Conservation (phyloP, 2,888 invertebrate genomes). For the Pyrocoelia pectoralis region DNA sequence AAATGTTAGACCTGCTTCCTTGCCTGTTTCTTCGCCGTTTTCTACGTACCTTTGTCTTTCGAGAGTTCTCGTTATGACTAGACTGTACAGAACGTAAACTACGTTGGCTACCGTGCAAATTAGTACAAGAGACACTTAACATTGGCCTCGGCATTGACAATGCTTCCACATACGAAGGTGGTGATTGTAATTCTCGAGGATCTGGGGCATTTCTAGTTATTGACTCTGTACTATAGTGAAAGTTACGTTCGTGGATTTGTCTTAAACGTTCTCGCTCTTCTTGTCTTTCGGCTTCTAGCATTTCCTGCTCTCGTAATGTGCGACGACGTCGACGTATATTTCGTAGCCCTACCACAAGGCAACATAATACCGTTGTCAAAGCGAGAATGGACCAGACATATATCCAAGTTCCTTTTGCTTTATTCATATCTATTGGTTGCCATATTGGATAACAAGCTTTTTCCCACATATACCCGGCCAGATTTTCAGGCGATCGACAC, state of each 20-base stretch:
- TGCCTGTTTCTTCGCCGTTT: slow-evolving; percentile 28
- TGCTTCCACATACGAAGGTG: slow-evolving; percentile 82
- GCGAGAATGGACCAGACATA: slow-evolving; percentile 66
- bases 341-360: slow-evolving; percentile 65
- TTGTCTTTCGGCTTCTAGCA: slow-evolving; percentile 64
- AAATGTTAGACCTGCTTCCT: slow-evolving; percentile 21
- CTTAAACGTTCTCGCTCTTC: slow-evolving; percentile 65
- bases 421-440: slow-evolving; percentile 54
- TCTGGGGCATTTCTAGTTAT: slow-evolving; percentile 68
- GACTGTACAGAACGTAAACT: slow-evolving; percentile 44
- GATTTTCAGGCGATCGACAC: slow-evolving; percentile 71
- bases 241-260: slow-evolving; percentile 61
- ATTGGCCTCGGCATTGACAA: slow-evolving; percentile 78
- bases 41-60: slow-evolving; percentile 35
- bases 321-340: slow-evolving; percentile 62
- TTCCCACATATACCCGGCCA: slow-evolving; percentile 74
- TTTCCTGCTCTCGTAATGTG: slow-evolving; percentile 59
- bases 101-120: slow-evolving; percentile 53
- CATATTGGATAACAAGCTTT: slow-evolving; percentile 71
- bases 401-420: slow-evolving; percentile 63
- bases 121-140: slow-evolving; percentile 67
- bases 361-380: slow-evolving; percentile 64
- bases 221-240: slow-evolving; percentile 56
- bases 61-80: slow-evolving; percentile 14
- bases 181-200: slow-evolving; percentile 72